Percentiles rank a stretch among this genome's conserved stretches.
Evolutionary conservation across 2,113 vertebrate species (phyloP).

Genomic region (Phyllopteryx taeniolatus): DNA sequence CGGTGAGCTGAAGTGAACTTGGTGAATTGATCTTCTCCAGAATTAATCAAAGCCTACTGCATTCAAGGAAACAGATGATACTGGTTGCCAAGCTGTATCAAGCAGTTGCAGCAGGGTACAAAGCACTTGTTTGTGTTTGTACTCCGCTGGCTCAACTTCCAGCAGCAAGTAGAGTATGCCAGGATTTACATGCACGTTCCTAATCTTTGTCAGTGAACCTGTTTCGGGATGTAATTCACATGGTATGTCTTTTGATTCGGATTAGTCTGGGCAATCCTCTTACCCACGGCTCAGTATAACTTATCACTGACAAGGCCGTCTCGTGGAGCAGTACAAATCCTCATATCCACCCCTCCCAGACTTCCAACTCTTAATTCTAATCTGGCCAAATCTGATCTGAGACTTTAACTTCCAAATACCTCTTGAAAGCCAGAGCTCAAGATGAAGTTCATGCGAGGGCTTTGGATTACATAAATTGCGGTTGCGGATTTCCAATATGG

Average conservation of each 20-base stretch:
- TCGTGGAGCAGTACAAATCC: conserved; percentile 73
- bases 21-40: conserved; percentile 43
- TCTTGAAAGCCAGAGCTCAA: conserved; percentile 72
- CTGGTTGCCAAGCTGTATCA: conserved; percentile 37
- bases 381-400: conserved; percentile 79
- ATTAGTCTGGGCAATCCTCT: conserved; percentile 83
- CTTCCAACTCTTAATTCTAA: conserved; percentile 72
- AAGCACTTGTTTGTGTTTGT: conserved; percentile 74
- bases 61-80: conserved; percentile 48
- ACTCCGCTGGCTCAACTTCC: conserved; percentile 69
- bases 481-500: conserved; percentile 64
- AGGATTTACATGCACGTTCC: conserved; percentile 76
- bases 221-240: conserved; percentile 86
- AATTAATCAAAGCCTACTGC: conserved; percentile 25
- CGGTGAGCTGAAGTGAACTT: neutral
- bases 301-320: conserved; percentile 77
- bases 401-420: conserved; percentile 78
- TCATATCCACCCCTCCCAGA: conserved; percentile 68
- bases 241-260: conserved; percentile 84
- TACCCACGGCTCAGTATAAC: conserved; percentile 77
- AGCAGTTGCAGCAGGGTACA: conserved; percentile 47
- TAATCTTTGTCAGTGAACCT: conserved; percentile 83
- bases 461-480: conserved; percentile 71
- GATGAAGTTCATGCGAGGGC: conserved; percentile 66
- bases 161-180: conserved; percentile 72